Percentiles rank a stretch among this genome's conserved stretches.
These are phyloP conservation scores for Caenorhabditis remanei DNA, from an alignment of 1,140 invertebrate genomes.

Conservation along the genomic window DNA sequence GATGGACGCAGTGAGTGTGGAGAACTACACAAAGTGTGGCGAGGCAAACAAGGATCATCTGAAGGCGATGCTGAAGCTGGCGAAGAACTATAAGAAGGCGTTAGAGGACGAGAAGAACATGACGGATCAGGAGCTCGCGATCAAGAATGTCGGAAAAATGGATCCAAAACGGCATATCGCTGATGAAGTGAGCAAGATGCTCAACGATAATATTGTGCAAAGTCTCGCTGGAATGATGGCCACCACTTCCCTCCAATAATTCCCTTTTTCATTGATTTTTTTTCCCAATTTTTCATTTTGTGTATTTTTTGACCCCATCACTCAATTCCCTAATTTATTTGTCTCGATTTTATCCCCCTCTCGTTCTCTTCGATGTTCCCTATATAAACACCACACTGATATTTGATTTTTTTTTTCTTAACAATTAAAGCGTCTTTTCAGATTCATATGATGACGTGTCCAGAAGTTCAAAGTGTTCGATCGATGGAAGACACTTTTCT, in stretches of 20 bases:
- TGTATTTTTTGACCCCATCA: not conserved
- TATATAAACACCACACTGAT: too few relatives aligned
- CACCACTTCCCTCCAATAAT: constrained; percentile 82
- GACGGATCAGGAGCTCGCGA: constrained; percentile 98
- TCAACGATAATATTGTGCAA: constrained; percentile 98
- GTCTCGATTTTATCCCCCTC: too few relatives aligned
- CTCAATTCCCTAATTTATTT: not conserved
- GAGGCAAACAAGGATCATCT: constrained; percentile 88
- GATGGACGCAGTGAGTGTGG: constrained; percentile 95
- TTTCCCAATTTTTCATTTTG: not conserved
- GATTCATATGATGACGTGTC: too few relatives aligned
- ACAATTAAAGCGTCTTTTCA: too few relatives aligned
- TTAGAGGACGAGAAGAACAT: constrained; percentile 99
- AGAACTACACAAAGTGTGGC: constrained; percentile 95
- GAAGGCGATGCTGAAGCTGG: constrained; percentile 94
- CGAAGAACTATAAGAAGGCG: constrained; percentile 98
- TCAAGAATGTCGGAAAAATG: constrained; percentile 99
- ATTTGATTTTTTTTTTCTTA: too few relatives aligned
- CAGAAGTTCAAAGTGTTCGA: too few relatives aligned
- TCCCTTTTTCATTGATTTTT: not conserved
- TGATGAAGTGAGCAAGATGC: constrained; percentile 91
- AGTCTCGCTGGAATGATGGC: constrained; percentile 98
- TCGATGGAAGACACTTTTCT: too few relatives aligned
- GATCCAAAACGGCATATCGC: constrained; percentile 99
- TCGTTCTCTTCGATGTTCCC: too few relatives aligned